These are phyloP conservation scores for Dascyllus trimaculatus DNA, from an alignment of 2,113 vertebrate species.

Conservation along the genomic window DNA sequence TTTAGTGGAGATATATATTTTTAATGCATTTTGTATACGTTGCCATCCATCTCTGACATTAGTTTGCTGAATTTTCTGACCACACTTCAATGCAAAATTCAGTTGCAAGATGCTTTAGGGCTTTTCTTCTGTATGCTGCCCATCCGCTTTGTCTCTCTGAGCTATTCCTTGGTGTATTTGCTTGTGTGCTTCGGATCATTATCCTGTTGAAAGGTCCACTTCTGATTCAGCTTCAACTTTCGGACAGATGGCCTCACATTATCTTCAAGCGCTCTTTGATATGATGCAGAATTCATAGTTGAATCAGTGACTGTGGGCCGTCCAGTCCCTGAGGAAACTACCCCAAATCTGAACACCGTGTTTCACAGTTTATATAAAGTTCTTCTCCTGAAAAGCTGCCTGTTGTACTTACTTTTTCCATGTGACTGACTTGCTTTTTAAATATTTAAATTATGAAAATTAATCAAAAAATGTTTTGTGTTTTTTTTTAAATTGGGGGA, in stretches of 20 bases:
- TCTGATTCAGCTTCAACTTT: neutral
- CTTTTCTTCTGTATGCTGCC: neutral
- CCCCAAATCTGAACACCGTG: neutral
- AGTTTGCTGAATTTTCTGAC: neutral
- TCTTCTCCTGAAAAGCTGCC: neutral
- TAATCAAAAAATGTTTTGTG: no score
- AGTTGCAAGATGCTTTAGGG: neutral
- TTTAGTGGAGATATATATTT: neutral
- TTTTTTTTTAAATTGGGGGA: no score
- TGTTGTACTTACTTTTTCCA: neutral
- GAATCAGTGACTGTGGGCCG: neutral
- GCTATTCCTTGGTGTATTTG: constrained; percentile 28
- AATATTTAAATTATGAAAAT: no score
- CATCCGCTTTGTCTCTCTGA: neutral
- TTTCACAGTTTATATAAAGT: neutral
- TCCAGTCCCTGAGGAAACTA: neutral
- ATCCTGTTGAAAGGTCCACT: constrained; percentile 12
- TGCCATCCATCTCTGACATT: neutral
- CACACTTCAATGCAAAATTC: neutral
- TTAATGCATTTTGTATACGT: neutral
- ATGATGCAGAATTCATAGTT: constrained; percentile 9
- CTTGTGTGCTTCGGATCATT: constrained; percentile 6
- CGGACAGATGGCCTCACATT: constrained; percentile 3
- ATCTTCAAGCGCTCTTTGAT: constrained; percentile 10
- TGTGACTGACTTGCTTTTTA: no score